A percentile compares a stretch with the other conserved stretches of the same genome.
Evolutionary conservation across 1,140 invertebrate genomes (phyloP).

Genomic region (Drosophila sulfurigaster): DNA sequence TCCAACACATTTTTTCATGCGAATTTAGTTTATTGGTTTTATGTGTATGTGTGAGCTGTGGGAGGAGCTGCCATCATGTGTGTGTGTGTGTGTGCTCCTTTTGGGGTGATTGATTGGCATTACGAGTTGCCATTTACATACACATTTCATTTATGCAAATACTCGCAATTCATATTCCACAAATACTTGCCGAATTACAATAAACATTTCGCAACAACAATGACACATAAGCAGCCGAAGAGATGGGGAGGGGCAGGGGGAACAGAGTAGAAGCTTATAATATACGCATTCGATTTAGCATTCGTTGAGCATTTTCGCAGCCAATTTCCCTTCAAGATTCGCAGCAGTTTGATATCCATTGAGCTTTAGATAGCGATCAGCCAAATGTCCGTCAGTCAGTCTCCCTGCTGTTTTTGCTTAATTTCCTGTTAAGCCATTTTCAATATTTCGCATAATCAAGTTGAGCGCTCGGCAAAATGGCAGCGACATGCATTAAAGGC

Average conservation of each 20-base stretch:
- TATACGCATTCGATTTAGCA: slow-evolving; percentile 57
- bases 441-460: slow-evolving; percentile 61
- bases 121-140: slow-evolving; percentile 80
- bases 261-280: slow-evolving; percentile 2
- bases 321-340: slow-evolving; percentile 81
- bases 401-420: slow-evolving; percentile 69
- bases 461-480: slow-evolving; percentile 63
- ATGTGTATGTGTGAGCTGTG: slow-evolving; percentile 35
- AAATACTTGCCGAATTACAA: slow-evolving; percentile 82
- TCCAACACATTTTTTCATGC: slow-evolving; percentile 63
- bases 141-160: slow-evolving; percentile 84
- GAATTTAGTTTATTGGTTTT: slow-evolving; percentile 84
- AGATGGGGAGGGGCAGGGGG: neutral
- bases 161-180: slow-evolving; percentile 82
- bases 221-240: slow-evolving; percentile 15
- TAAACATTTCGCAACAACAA: slow-evolving; percentile 61
- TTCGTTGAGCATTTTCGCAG: slow-evolving; percentile 76
- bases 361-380: slow-evolving; percentile 30
- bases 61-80: slow-evolving; percentile 44
- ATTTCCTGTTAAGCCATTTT: slow-evolving; percentile 82
- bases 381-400: slow-evolving; percentile 7
- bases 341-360: slow-evolving; percentile 66
- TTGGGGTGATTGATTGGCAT: slow-evolving; percentile 82
- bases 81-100: slow-evolving; percentile 48
- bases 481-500: slow-evolving; percentile 69